Evolutionary conservation across 2,113 vertebrate genomes (phyloP), one percentile per base, ranked within the genome.

Genomic region (Trinectes maculatus): DNA sequence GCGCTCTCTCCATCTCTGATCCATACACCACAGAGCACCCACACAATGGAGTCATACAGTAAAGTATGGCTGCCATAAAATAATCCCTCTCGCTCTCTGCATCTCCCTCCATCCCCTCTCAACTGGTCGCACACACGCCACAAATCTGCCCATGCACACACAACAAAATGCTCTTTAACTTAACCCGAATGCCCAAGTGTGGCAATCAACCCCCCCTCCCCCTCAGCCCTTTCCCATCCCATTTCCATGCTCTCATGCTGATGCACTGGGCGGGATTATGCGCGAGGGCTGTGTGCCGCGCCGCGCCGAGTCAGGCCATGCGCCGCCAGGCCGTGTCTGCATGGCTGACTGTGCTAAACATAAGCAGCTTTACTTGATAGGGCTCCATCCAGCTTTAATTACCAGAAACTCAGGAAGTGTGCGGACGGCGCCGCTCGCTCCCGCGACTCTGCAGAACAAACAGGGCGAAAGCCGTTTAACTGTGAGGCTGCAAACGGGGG

Each of bases 321-420:
- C 47, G 72, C 76, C 44, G 61, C 71, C 28, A 57, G 80, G 61
- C 87, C 76, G 28, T 71, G 83, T 78, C 83, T 81, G 84, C 86
- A 86, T 85, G 87, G 83, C 83, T 91, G 90, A 87, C 89, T 90
- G 90, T 85, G 91, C 91, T 91, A 91, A 90, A 85, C 84, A 84
- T 93, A 91, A 93, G 91, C 91, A 78, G 91, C 92, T 93, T 93
- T 92, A 80, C 89, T 88, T 91, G 89, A 92, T 90, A 88, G 87
- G 82, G 79, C 75, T 89, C 85, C 71, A 88, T 91, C 90, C 88
- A 84, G 89, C 87, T 91, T 91, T 93, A 92, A 93, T 92, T 92
- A 92, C 88, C 83, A 76, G 66, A 90, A 88, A 90, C 89, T 85
- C 88, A 83, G 86, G 82, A 86, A 91, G 86, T 85, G 82, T 58